These are phyloP conservation scores for Ginglymostoma cirratum DNA, from an alignment of 2,113 vertebrate genomes.

Conservation along the genomic window DNA sequence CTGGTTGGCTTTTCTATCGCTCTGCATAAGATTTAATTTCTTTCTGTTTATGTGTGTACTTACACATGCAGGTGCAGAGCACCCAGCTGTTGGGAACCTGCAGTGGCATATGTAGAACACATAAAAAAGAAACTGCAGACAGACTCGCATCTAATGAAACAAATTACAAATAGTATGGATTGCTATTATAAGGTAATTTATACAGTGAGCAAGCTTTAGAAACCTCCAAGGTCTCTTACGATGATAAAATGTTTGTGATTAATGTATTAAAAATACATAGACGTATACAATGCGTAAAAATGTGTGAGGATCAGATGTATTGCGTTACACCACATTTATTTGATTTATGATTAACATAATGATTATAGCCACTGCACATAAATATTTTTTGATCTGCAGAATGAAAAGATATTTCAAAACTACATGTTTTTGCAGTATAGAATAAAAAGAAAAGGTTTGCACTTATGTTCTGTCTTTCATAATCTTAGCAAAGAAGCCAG, in stretches of 20 bases:
- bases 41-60: constrained; percentile 63
- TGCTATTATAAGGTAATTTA: background rate
- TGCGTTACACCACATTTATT: background rate
- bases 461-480: background rate
- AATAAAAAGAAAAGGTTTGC: background rate
- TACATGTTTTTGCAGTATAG: background rate
- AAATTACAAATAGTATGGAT: constrained; percentile 9
- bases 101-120: constrained; percentile 48
- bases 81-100: constrained; percentile 62
- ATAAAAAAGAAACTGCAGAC: constrained; percentile 18
- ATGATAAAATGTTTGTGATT: constrained; percentile 22
- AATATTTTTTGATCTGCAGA: constrained; percentile 25
- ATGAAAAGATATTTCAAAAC: background rate
- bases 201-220: constrained; percentile 3
- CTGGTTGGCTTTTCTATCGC: constrained; percentile 49
- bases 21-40: constrained; percentile 63
- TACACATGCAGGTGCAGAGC: constrained; percentile 65
- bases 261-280: constrained; percentile 26
- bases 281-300: constrained; percentile 11
- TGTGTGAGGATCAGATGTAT: background rate
- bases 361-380: background rate
- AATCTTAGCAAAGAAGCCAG: background rate
- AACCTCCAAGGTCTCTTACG: background rate
- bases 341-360: constrained; percentile 33
- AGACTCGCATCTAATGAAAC: background rate